A percentile compares a stretch with the other conserved stretches of the same genome.
These are phyloP conservation scores for Orius insidiosus DNA, from an alignment of 1,140 invertebrate genomes.

Conservation along the genomic window DNA sequence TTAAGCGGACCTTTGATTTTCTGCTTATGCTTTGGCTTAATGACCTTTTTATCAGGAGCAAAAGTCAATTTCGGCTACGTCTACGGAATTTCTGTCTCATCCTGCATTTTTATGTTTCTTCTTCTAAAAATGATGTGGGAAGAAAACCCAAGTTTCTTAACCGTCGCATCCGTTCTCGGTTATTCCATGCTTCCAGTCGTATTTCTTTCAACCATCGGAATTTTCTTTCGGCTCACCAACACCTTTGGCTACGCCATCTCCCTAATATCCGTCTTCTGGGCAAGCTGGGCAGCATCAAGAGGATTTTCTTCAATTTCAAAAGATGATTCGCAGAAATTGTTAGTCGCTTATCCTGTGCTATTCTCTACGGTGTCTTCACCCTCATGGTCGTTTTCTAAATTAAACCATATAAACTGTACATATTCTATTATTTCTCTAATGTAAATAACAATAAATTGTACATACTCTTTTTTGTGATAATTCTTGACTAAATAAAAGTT, in stretches of 20 bases:
- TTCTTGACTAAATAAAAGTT: too few relatives aligned
- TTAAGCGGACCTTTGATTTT: constrained; percentile 87
- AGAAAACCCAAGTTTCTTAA: constrained; percentile 62
- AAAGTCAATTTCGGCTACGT: constrained; percentile 83
- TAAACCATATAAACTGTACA: too few relatives aligned
- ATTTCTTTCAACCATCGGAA: constrained; percentile 58
- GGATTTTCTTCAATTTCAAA: constrained; percentile 73
- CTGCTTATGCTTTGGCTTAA: constrained; percentile 73
- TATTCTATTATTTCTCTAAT: too few relatives aligned
- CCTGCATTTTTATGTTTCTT: constrained; percentile 82
- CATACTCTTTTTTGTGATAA: too few relatives aligned
- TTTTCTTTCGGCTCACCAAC: constrained; percentile 62
- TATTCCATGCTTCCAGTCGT: constrained; percentile 93
- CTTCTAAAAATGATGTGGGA: constrained; percentile 76
- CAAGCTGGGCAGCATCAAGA: constrained; percentile 78
- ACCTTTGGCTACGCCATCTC: constrained; percentile 54
- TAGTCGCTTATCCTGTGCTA: too few relatives aligned
- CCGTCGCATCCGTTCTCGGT: constrained; percentile 80
- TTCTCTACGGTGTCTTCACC: too few relatives aligned
- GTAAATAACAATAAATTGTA: too few relatives aligned
- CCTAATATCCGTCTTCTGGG: constrained; percentile 70
- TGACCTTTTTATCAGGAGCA: constrained; percentile 50
- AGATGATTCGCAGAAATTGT: too few relatives aligned
- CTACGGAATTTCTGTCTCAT: constrained; percentile 84
- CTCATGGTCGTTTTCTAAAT: too few relatives aligned